Conservation (phyloP, 2,888 invertebrate genomes). For the Lochmaea capreae region DNA sequence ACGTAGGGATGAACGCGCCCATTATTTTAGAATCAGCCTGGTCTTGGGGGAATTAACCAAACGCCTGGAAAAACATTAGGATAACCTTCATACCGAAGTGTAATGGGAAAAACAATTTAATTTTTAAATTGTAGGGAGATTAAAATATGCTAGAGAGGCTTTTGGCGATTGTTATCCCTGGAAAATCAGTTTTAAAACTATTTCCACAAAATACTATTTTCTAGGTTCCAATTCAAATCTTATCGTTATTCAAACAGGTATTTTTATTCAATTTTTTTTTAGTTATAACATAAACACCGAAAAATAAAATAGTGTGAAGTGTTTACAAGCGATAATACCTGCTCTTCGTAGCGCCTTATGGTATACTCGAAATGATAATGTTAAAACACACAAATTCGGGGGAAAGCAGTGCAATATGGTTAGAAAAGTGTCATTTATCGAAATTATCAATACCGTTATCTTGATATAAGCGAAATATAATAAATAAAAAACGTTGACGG, state of each 20-base stretch:
- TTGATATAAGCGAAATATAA: conserved; percentile 9
- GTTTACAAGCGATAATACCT: conserved; percentile 27
- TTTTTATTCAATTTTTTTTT: not conserved
- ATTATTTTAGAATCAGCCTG: no score
- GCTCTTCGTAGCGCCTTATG: conserved; percentile 17
- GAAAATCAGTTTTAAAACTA: no score
- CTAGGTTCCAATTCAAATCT: not conserved
- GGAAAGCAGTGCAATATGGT: conserved; percentile 27
- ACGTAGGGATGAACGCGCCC: no score
- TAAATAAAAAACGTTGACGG: conserved; percentile 1
- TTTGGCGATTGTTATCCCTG: no score
- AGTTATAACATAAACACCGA: conserved; percentile 11
- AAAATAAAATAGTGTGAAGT: conserved; percentile 16
- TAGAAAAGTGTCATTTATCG: conserved; percentile 20
- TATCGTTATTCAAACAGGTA: not conserved
- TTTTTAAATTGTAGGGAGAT: no score
- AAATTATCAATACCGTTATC: conserved; percentile 11
- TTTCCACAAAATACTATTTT: not conserved
- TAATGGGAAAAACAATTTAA: no score
- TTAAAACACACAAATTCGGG: conserved; percentile 13
- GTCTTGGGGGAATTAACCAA: no score
- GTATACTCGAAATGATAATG: conserved; percentile 26
- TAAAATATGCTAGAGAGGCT: no score
- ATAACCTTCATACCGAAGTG: no score
- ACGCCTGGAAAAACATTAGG: no score